Base-by-base conservation (phyloP, 2,888 invertebrate genomes). In the Aproaerema taeniolella region DNA sequence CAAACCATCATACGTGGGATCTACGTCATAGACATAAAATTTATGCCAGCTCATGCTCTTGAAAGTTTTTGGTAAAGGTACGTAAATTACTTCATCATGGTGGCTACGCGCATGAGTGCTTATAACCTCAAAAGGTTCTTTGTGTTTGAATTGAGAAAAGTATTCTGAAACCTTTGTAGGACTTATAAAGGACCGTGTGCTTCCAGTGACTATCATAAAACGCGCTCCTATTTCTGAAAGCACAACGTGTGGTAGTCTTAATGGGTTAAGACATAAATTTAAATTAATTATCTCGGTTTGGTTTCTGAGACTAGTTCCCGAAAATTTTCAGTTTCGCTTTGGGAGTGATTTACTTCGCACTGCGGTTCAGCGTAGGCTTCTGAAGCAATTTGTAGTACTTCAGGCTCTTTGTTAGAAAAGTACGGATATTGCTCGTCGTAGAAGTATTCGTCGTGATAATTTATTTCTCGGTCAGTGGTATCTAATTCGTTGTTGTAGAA, bases 231-330 rank as follows among this genome's bases (percentile, higher is more conserved):
- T 36, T 37, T 48, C 51, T 2, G 47, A 45, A 16, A 49, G 32
- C 1, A 31, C 11, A 16, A 52, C 46, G 25, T 49, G 43, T 5
- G 48, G 44, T 30, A 44, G 14, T 24, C 38, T 38, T 25, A 38
- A 25, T 10, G 20, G n/a, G 5, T 10, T n/a, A 15, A 28, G 15
- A 17, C 26, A 26, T 8, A 20, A 17, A 39, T 39, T 39, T 13
- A 33, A n/a, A 12, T 39, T 9, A 16, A 39, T 16, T 33, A 39
- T 12, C 31, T 39, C 39, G 12, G n/a, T n/a, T 31, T 28, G 25
- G 38, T 16, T 38, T 5, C 12, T 5, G 38, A 38, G 38, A 31
- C 39, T 31, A 12, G 16, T 12, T 31, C 2, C 15, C 11, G 17
- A 39, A 39, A 39, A 39, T 39, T 33, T 33, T 33, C 28, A 31